These are phyloP conservation scores for Xenopus laevis DNA, from an alignment of 2,113 vertebrate species.

Conservation along the genomic window DNA sequence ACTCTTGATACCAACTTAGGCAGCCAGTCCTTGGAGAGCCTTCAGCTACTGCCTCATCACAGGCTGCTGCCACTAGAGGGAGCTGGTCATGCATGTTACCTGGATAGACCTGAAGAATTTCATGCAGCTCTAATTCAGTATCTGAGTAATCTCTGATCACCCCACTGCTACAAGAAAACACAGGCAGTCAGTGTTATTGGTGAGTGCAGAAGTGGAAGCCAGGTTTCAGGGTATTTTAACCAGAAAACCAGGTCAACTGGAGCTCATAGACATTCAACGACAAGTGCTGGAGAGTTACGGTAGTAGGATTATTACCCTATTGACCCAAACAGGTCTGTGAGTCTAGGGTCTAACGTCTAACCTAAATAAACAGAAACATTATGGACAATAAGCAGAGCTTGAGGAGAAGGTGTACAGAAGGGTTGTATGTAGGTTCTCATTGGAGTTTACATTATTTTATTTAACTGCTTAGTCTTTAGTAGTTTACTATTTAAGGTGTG, in stretches of 20 bases:
- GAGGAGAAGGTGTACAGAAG: no score
- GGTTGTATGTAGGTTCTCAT: no score
- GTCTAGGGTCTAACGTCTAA: no score
- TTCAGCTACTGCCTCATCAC: constrained; percentile 78
- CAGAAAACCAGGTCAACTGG: background rate
- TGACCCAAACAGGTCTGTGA: no score
- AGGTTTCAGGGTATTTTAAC: background rate
- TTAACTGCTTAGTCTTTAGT: no score
- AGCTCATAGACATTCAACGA: background rate
- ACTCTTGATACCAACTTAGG: constrained; percentile 78
- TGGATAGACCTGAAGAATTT: constrained; percentile 86
- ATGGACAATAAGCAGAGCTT: no score
- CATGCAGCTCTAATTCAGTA: constrained; percentile 81
- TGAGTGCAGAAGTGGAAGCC: background rate
- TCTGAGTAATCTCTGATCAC: constrained; percentile 68
- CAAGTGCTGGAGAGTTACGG: background rate
- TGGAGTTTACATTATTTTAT: no score
- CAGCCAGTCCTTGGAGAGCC: constrained; percentile 80
- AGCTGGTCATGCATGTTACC: constrained; percentile 89
- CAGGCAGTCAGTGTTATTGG: background rate
- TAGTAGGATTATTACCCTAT: no score
- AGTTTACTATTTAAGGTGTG: no score
- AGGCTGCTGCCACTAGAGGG: constrained; percentile 63
- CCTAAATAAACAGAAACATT: no score
- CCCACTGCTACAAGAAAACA: background rate